Evolutionary conservation across 2,113 vertebrate genomes (phyloP).

Genomic region (Corapipo altera): DNA sequence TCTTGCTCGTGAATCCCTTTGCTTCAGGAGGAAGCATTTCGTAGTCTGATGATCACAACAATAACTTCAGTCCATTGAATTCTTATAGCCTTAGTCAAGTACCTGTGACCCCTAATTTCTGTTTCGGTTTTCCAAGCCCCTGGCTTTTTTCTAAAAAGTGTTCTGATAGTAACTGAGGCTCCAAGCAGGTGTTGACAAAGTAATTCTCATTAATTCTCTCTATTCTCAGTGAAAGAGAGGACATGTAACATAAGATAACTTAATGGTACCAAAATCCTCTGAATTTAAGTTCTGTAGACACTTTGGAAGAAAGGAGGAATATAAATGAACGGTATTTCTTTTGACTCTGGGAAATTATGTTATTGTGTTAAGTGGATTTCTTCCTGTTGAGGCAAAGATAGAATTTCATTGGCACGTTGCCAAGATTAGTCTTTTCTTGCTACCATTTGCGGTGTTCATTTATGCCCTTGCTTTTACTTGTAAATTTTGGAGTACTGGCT

Average conservation of each 20-base stretch:
- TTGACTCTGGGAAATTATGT: background rate
- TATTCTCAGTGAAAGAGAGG: background rate
- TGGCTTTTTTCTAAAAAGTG: background rate
- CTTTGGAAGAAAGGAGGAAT: background rate
- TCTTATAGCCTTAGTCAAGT: background rate
- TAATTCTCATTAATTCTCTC: background rate
- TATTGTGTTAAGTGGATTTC: background rate
- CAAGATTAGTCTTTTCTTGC: background rate
- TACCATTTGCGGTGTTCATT: background rate
- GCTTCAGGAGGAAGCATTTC: background rate
- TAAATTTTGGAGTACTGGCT: background rate
- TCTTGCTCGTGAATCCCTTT: background rate
- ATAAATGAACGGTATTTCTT: background rate
- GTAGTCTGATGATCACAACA: background rate
- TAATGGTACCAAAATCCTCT: background rate
- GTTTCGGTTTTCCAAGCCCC: background rate
- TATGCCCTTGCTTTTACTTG: background rate
- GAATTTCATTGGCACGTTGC: background rate
- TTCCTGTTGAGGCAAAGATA: background rate
- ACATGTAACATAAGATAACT: background rate
- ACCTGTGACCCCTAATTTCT: background rate
- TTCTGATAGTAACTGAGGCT: background rate
- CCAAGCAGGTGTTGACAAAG: background rate
- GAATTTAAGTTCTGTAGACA: background rate
- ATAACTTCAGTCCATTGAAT: background rate